These are phyloP conservation scores for Cynaeus angustus DNA, from an alignment of 2,888 invertebrate species.

Conservation along the genomic window DNA sequence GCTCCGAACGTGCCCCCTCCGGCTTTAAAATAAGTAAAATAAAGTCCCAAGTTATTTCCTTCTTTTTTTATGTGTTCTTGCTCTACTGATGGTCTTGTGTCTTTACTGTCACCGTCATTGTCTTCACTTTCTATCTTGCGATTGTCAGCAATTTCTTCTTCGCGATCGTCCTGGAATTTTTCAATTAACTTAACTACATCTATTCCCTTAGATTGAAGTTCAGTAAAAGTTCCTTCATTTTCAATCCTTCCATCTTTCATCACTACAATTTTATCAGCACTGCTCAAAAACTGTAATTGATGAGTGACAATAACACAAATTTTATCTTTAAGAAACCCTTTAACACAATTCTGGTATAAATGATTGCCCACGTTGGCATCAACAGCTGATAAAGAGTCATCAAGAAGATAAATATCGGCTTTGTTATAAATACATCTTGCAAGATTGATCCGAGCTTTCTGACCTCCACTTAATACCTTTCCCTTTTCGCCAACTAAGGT, in stretches of 20 bases:
- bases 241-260: conserved; percentile 72
- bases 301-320: conserved; percentile 81
- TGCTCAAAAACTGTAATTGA: conserved; percentile 77
- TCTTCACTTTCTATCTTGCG: no score
- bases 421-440: conserved; percentile 84
- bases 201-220: conserved; percentile 72
- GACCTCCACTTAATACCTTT: conserved; percentile 88
- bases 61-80: conserved; percentile 66
- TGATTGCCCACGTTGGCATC: conserved; percentile 85
- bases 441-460: conserved; percentile 86
- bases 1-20: conserved; percentile 72
- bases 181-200: conserved; percentile 73
- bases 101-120: conserved; percentile 63
- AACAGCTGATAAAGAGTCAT: conserved; percentile 89
- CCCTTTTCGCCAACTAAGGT: conserved; percentile 89
- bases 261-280: conserved; percentile 67
- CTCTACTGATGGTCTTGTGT: conserved; percentile 61
- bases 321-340: conserved; percentile 75
- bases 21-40: conserved; percentile 73
- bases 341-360: conserved; percentile 83
- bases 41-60: conserved; percentile 65
- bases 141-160: conserved; percentile 62
- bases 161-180: conserved; percentile 63
- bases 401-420: conserved; percentile 86
- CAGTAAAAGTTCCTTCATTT: conserved; percentile 71